Evolutionary conservation across 1,140 invertebrate species (phyloP), one percentile per base, ranked within the genome.

Genomic region (Tetraneura akinire): DNA sequence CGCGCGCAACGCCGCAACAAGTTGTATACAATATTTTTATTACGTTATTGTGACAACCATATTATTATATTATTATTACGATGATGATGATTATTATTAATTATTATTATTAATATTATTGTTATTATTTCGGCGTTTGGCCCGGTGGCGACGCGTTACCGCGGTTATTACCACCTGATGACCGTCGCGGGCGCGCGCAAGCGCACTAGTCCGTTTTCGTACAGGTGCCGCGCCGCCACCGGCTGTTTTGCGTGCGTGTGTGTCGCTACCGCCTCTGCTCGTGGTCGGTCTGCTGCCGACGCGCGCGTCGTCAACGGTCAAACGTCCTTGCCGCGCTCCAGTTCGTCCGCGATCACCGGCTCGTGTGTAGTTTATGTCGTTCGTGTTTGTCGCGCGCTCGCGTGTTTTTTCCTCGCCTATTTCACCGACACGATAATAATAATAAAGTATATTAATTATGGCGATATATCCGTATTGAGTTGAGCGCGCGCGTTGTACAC

Each of bases 301-400:
- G 51, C 73, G 73, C 51, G 73, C 74, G 74, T 78, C 55, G 74
- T 78, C 74, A 78, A 78, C 55, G 74, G 74, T 78, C 74, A 78
- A 78, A 78, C 74, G 74, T 78, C 74, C 74, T 78, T 78, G 74
- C 74, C 55, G 74, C 74, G 74, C 74, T 78, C 74, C 74, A 78
- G 74, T 78, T 78, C 74, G 55, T 78, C 74, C 74, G 74, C 74
- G 74, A 78, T 37, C 32, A 8, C 37, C 42, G 55, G 37, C 74
- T 55, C 42, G 74, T 37, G 14, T 32, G 53, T 21, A 45, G 74
- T 78, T 16, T 1, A 8, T 8, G 53, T 16, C n/a, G 51, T 21
- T 14, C 21, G 10, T 3, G 66, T 68, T 6, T 37, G 37, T 55
- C 51, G 73, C 29, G 53, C 32, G 21, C 9, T 49, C 21, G 73